Percentiles rank a stretch among this genome's conserved stretches.
phyloP scores from a whole-genome alignment of 1,140 invertebrate species.

The Drosophila subpulchrella region DNA sequence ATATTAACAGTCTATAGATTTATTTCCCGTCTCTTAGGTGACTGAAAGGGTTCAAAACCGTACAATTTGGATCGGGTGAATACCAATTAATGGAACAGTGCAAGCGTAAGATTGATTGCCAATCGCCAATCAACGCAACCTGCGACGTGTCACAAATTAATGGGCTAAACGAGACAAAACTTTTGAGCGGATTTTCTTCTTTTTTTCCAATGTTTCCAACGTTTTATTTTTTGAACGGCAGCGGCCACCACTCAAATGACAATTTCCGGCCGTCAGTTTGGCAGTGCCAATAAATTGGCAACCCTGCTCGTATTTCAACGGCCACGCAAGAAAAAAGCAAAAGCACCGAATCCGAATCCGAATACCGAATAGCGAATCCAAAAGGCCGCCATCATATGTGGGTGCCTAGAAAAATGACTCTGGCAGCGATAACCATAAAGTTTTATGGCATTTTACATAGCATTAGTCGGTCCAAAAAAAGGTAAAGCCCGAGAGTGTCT shows the following conservation, averaged over 20 bases:
- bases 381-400: conserved; percentile 46
- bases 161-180: conserved; percentile 57
- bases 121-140: conserved; percentile 48
- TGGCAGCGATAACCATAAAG: conserved; percentile 54
- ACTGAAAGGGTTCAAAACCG: conserved; percentile 16
- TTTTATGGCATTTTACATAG: conserved; percentile 66
- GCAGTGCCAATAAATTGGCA: conserved; percentile 77
- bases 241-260: conserved; percentile 68
- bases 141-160: conserved; percentile 76
- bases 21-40: conserved; percentile 4
- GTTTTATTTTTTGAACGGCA: conserved; percentile 18
- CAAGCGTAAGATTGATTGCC: conserved; percentile 41
- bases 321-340: conserved; percentile 46
- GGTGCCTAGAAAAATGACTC: conserved; percentile 75
- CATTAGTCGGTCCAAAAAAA: conserved; percentile 59
- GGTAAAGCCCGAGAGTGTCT: conserved; percentile 36
- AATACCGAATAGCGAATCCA: conserved; percentile 15
- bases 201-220: conserved; percentile 4
- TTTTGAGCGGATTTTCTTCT: conserved; percentile 10
- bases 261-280: conserved; percentile 79
- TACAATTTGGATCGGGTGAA: conserved; percentile 13
- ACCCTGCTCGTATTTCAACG: conserved; percentile 77
- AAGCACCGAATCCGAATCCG: conserved; percentile 11
- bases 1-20: background rate
- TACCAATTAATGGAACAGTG: conserved; percentile 32